phyloP scores from a whole-genome alignment of 2,113 vertebrate species.

The Phainopepla nitens region DNA sequence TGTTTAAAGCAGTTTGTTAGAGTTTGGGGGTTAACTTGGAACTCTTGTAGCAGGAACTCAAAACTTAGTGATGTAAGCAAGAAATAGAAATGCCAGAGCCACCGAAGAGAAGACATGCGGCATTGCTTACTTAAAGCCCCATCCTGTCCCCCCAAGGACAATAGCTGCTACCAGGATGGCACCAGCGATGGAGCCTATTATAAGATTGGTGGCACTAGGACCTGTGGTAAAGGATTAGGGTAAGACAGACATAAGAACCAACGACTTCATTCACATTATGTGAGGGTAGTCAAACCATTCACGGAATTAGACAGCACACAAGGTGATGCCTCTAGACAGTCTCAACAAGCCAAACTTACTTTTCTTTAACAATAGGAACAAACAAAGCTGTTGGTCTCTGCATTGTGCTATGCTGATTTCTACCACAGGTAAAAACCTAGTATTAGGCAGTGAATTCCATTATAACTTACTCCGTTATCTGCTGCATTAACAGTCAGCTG shows the following conservation, averaged over 20 bases:
- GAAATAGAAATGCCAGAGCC: conserved; percentile 87
- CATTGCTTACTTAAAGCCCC: conserved; percentile 99
- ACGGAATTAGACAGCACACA: not conserved
- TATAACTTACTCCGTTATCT: not conserved
- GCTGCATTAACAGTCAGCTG: not conserved
- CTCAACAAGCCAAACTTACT: not conserved
- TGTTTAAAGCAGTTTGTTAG: not conserved
- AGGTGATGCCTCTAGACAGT: conserved; percentile 14
- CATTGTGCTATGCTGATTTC: not conserved
- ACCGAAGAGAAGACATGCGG: conserved; percentile 91
- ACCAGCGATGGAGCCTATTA: conserved; percentile 99
- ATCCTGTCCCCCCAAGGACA: conserved; percentile 99
- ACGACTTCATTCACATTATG: conserved; percentile 60
- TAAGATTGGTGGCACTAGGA: conserved; percentile 99
- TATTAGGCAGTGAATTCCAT: not conserved
- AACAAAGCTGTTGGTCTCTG: conserved; percentile 17
- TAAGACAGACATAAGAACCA: conserved; percentile 89
- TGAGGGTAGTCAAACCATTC: conserved; percentile 59
- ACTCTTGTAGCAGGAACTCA: conserved; percentile 94
- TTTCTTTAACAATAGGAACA: not conserved
- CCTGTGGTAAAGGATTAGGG: conserved; percentile 94
- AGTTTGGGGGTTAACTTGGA: not conserved
- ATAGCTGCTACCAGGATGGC: conserved; percentile 99
- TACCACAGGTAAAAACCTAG: not conserved
- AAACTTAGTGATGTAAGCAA: conserved; percentile 89